phyloP scores from a whole-genome alignment of 2,113 vertebrate species.

The Edolisoma coerulescens region DNA sequence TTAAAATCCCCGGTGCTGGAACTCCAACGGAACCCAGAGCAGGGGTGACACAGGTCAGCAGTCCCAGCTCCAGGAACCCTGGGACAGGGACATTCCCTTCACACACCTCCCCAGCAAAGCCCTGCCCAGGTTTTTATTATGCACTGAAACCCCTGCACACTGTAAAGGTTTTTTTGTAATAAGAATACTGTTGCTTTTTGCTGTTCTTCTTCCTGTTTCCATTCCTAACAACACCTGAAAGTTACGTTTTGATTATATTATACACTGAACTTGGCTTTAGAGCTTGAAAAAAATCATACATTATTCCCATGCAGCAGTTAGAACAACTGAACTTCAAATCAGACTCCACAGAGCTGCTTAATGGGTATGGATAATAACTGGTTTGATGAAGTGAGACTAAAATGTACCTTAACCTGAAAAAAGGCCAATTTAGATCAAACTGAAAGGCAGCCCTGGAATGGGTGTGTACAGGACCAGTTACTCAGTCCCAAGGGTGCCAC shows the following conservation, averaged over 20 bases:
- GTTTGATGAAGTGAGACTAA: background rate
- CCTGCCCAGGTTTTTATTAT: background rate
- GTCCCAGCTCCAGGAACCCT: background rate
- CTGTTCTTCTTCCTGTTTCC: background rate
- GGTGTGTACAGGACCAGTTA: rapidly evolving
- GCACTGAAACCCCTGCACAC: background rate
- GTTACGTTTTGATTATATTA: background rate
- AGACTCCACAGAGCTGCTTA: background rate
- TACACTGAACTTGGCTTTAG: background rate
- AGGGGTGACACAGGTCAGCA: background rate
- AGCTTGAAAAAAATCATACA: background rate
- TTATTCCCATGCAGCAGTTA: background rate
- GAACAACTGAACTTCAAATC: background rate
- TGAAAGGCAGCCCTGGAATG: background rate
- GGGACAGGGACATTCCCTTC: background rate
- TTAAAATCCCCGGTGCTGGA: no score
- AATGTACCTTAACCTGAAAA: background rate
- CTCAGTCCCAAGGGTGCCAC: background rate
- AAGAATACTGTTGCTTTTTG: background rate
- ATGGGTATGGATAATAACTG: rapidly evolving
- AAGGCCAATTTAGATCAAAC: background rate
- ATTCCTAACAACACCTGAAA: background rate
- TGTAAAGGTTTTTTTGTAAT: rapidly evolving
- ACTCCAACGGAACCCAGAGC: rapidly evolving
- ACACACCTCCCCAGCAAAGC: background rate